phyloP scores from a whole-genome alignment of 2,888 invertebrate genomes.

The Tanytarsus gracilentus region DNA sequence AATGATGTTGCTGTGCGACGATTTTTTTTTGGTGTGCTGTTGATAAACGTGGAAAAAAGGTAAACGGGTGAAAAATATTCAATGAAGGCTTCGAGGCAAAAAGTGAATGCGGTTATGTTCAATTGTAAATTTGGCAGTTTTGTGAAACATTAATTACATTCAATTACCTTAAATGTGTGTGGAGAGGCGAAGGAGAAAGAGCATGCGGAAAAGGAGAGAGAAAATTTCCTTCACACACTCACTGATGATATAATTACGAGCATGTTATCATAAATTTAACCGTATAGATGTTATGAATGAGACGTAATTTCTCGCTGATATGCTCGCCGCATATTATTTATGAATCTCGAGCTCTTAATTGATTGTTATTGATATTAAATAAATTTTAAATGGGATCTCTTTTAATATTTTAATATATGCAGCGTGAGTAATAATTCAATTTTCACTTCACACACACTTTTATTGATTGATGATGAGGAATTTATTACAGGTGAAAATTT shows the following conservation, averaged over 20 bases:
- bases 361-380: slow-evolving; percentile 28
- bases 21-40: no score
- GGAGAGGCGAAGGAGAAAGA: background rate
- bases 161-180: slow-evolving; percentile 26
- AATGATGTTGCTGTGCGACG: no score
- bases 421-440: slow-evolving; percentile 18
- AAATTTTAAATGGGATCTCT: slow-evolving; percentile 20
- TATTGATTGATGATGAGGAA: background rate
- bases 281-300: slow-evolving; percentile 26
- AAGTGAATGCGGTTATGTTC: slow-evolving; percentile 21
- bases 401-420: slow-evolving; percentile 25
- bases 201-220: background rate
- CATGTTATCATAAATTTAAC: slow-evolving; percentile 26
- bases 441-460: background rate
- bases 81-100: slow-evolving; percentile 6
- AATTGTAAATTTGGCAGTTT: slow-evolving; percentile 6
- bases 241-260: slow-evolving; percentile 22
- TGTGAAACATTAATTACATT: slow-evolving; percentile 26
- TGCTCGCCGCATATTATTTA: slow-evolving; percentile 12
- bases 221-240: background rate
- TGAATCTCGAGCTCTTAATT: slow-evolving; percentile 22
- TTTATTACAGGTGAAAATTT: background rate
- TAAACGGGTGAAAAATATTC: no score
- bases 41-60: no score
- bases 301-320: slow-evolving; percentile 24